These are phyloP conservation scores for Cydia pomonella DNA, from an alignment of 1,140 invertebrate genomes.

Conservation along the genomic window DNA sequence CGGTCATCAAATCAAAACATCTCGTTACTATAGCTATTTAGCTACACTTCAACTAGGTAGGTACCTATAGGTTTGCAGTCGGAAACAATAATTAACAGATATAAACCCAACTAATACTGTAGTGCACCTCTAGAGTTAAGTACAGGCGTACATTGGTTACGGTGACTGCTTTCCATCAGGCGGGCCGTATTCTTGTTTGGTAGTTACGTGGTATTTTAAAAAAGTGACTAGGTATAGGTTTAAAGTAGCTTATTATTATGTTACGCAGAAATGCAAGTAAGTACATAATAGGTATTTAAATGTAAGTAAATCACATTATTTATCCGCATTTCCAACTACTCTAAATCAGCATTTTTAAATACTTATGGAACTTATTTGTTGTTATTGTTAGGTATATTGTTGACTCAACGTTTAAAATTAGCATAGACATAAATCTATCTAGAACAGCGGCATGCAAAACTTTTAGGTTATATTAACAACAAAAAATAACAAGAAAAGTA, in stretches of 20 bases:
- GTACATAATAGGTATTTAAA: no score
- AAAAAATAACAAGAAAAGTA: conserved; percentile 56
- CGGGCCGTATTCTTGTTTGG: no score
- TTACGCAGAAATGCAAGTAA: no score
- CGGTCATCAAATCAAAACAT: no score
- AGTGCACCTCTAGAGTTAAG: no score
- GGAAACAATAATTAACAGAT: no score
- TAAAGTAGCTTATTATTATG: neutral
- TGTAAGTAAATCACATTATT: neutral
- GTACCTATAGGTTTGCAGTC: no score
- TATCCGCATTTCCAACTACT: neutral
- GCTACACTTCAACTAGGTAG: no score
- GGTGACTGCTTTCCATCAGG: no score
- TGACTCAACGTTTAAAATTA: conserved; percentile 2
- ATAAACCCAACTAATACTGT: neutral
- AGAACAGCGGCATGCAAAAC: conserved; percentile 2
- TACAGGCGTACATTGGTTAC: no score
- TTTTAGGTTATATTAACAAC: conserved; percentile 30
- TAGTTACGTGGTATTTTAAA: no score
- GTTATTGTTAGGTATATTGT: neutral
- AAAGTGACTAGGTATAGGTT: neutral
- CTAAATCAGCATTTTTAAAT: neutral
- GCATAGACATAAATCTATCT: neutral
- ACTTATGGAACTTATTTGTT: conserved; percentile 2
- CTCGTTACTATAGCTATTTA: no score